Evolutionary conservation across 2,797 vertebrate species (phyloP), one percentile per base, ranked within the genome.

Genomic region (Champsocephalus esox): DNA sequence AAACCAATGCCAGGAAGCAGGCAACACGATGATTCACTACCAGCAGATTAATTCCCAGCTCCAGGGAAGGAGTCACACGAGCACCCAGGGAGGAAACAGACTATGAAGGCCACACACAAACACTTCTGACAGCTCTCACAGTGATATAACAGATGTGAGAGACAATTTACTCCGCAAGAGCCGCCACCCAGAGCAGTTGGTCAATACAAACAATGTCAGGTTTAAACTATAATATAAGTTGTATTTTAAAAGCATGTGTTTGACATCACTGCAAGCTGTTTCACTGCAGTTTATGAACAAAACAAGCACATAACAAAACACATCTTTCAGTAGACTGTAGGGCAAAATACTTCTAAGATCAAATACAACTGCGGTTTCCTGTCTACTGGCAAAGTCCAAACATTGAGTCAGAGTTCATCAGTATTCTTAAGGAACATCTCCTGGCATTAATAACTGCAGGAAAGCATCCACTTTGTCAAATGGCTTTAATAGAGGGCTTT

Each of bases 381-480:
- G 14, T 71, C 28, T 5, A 43, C 69, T 34, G 56, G 58, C 38
- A 57, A 51, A 77, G 28, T 75, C 72, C 66, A 69, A 82, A 80
- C 67, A 80, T 64, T 13, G 71, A 84, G 57, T 67, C 69, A 71
- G 70, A 74, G 82, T 85, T 89, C 70, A 93, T 92, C 86, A 72
- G 88, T 91, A 91, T 92, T 92, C 89, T 68, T 75, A 72, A 76
- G 75, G 81, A 86, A 84, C 51, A 65, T 57, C 21, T 21, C 0
- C 16, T 56, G 71, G 72, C 76, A 89, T 88, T 89, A 91, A 92
- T 91, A 74, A 87, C 92, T 93, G 86, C 86, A 86, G 79, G 84
- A 58, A 50, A 84, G 85, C 79, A 77, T 90, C 88, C 90, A 92
- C 89, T 94, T 90, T 89, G 82, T 90, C 86, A 92, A 90, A 92